Evolutionary conservation across 2,888 invertebrate genomes (phyloP).

Genomic region (Phytoseiulus persimilis): DNA sequence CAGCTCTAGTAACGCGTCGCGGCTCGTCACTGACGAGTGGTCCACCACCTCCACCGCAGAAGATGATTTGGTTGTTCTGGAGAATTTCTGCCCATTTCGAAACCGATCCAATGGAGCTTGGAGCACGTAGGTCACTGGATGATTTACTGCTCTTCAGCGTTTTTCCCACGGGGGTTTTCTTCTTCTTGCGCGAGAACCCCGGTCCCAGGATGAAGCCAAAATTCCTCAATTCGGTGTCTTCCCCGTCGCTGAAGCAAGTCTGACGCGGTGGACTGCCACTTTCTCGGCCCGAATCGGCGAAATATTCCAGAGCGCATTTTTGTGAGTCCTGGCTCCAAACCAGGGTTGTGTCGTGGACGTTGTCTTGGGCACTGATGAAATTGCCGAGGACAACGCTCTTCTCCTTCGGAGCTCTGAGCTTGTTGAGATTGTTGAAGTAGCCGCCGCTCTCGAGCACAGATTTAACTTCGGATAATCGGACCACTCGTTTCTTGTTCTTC

Average conservation of each 20-base stretch:
- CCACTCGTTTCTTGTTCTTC: constrained; percentile 28
- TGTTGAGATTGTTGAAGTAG: constrained; percentile 27
- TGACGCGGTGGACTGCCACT: constrained; percentile 14
- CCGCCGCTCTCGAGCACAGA: constrained; percentile 6
- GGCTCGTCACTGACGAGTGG: neutral
- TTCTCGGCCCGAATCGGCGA: constrained; percentile 29
- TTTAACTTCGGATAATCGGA: constrained; percentile 13
- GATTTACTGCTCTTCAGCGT: constrained; percentile 24
- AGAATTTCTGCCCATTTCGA: constrained; percentile 35
- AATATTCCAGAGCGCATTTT: neutral
- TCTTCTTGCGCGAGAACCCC: constrained; percentile 14
- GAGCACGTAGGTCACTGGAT: constrained; percentile 17
- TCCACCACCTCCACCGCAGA: neutral
- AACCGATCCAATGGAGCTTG: constrained; percentile 29
- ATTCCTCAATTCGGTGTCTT: neutral
- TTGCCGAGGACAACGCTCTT: neutral
- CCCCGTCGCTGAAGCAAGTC: constrained; percentile 14
- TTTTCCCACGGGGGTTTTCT: neutral
- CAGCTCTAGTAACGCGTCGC: neutral
- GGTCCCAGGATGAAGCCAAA: constrained; percentile 27
- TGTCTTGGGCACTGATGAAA: neutral
- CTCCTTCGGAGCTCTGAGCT: constrained; percentile 7
- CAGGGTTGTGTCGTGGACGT: neutral
- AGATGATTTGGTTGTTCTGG: constrained; percentile 32
- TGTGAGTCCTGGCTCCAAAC: neutral